These are phyloP conservation scores for Scaptodrosophila latifasciaeformis DNA, from an alignment of 2,888 invertebrate genomes.

Conservation along the genomic window DNA sequence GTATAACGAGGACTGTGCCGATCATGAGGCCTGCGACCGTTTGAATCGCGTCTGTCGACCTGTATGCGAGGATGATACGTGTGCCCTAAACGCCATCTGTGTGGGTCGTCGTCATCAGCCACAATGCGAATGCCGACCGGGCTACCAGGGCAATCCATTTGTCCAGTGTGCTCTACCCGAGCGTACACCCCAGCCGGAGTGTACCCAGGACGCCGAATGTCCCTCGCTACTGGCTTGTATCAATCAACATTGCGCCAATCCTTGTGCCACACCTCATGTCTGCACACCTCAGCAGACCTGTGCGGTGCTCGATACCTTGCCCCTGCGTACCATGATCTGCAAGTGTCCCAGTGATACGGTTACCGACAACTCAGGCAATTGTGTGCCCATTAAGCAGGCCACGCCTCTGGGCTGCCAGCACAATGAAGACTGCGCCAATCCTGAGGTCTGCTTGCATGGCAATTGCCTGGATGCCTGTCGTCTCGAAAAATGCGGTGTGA, in stretches of 20 bases:
- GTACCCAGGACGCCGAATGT: constrained; percentile 86
- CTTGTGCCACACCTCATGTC: constrained; percentile 83
- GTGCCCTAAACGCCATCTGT: constrained; percentile 87
- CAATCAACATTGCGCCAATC: constrained; percentile 84
- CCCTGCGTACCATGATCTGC: constrained; percentile 89
- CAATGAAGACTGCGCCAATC: constrained; percentile 84
- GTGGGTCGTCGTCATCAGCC: constrained; percentile 85
- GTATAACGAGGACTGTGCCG: constrained; percentile 91
- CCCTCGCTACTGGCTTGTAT: constrained; percentile 85
- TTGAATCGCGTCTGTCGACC: constrained; percentile 88
- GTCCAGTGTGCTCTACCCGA: constrained; percentile 79
- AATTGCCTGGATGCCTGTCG: constrained; percentile 87
- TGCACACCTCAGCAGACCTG: constrained; percentile 88
- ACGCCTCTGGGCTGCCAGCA: constrained; percentile 80
- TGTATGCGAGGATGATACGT: constrained; percentile 88
- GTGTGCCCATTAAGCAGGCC: constrained; percentile 78
- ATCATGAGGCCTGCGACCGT: constrained; percentile 88
- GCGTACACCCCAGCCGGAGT: constrained; percentile 77
- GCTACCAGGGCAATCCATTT: constrained; percentile 87
- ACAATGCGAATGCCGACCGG: constrained; percentile 84
- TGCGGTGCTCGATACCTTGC: constrained; percentile 84
- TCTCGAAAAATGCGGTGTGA: constrained; percentile 86
- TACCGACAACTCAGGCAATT: constrained; percentile 83
- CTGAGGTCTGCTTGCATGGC: constrained; percentile 85
- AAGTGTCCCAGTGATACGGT: constrained; percentile 89